These are phyloP conservation scores for Mythimna ferrago DNA, from an alignment of 2,888 invertebrate species.

Conservation along the genomic window DNA sequence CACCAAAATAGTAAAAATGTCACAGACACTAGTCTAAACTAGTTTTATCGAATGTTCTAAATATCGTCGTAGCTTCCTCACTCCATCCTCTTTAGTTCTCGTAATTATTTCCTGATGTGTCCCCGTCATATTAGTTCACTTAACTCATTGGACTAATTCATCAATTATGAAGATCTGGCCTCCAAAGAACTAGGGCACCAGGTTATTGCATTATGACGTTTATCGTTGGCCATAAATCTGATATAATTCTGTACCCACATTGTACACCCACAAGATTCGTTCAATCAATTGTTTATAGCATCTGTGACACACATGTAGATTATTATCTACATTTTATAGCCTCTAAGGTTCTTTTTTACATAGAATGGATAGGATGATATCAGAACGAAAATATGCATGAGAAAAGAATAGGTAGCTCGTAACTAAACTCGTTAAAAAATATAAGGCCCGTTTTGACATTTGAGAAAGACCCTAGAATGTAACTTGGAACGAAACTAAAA, in stretches of 20 bases:
- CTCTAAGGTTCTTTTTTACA: background rate
- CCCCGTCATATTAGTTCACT: constrained; percentile 13
- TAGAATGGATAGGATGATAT: no score
- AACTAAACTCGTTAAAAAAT: no score
- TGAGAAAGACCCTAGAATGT: no score
- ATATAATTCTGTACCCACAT: constrained; percentile 30
- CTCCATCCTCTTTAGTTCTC: background rate
- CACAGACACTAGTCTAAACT: no score
- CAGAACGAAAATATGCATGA: no score
- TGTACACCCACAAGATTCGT: constrained; percentile 35
- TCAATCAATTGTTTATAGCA: constrained; percentile 34
- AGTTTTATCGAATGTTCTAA: no score
- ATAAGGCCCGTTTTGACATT: no score
- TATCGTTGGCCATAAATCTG: background rate
- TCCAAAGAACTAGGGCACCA: constrained; percentile 28
- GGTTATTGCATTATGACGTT: constrained; percentile 35
- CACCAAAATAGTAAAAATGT: no score
- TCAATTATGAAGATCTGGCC: constrained; percentile 14
- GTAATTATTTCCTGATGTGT: constrained; percentile 16
- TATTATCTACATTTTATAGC: constrained; percentile 29
- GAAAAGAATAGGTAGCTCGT: no score
- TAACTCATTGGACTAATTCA: constrained; percentile 19
- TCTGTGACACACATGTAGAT: constrained; percentile 26
- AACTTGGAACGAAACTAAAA: no score
- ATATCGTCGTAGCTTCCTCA: background rate